Percentiles rank a stretch among this genome's conserved stretches.
Conservation (phyloP, 2,888 invertebrate species). For the Rhyacophila evoluta region DNA sequence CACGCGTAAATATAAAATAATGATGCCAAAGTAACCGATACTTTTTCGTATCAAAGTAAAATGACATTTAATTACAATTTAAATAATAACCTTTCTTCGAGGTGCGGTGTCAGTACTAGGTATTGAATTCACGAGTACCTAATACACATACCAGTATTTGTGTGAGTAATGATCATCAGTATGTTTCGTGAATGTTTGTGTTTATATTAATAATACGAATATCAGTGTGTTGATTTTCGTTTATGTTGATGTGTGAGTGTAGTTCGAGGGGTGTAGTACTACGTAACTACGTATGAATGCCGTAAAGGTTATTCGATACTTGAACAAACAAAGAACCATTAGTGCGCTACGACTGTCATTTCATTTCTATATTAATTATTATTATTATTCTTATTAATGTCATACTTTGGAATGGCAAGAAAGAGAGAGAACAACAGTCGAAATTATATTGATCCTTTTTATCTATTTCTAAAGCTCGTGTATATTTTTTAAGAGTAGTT, state of each 20-base stretch:
- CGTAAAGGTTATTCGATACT: constrained; percentile 53
- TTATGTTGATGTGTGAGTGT: constrained; percentile 16
- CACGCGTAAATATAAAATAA: constrained; percentile 25
- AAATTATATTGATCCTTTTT: too few relatives aligned
- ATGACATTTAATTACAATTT: constrained; percentile 30
- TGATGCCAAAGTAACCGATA: constrained; percentile 39
- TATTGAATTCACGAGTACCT: neutral
- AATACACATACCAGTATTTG: neutral
- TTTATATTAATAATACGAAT: neutral
- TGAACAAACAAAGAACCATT: constrained; percentile 53
- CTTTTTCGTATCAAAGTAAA: constrained; percentile 36
- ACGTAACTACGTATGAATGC: constrained; percentile 46
- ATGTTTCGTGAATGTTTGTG: neutral
- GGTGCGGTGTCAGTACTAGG: neutral
- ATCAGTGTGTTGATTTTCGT: neutral
- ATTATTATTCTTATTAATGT: neutral
- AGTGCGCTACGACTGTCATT: constrained; percentile 51
- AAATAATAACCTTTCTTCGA: constrained; percentile 33
- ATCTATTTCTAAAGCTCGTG: too few relatives aligned
- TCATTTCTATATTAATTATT: constrained; percentile 38
- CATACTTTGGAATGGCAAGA: neutral
- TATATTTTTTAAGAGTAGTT: too few relatives aligned
- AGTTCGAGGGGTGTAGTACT: constrained; percentile 1
- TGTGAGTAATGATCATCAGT: neutral
- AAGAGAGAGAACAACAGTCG: too few relatives aligned